Conservation (phyloP, 1,140 invertebrate species). For the Dryas iulia region DNA sequence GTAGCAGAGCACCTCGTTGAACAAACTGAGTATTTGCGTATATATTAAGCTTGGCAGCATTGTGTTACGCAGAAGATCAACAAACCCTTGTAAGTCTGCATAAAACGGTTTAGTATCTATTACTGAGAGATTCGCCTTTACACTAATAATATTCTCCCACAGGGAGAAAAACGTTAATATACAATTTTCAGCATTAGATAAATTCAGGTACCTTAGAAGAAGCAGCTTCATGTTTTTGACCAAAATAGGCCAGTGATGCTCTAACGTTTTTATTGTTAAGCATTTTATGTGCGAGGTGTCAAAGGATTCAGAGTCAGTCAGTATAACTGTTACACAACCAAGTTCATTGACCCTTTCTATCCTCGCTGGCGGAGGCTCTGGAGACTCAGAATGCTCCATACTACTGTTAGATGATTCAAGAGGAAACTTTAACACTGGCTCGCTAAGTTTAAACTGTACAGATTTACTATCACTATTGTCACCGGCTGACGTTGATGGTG, state of each 20-base stretch:
- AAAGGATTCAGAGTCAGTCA: slow-evolving; percentile 89
- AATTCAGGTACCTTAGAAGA: slow-evolving; percentile 80
- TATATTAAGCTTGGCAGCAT: slow-evolving; percentile 89
- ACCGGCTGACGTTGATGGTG: slow-evolving; percentile 60
- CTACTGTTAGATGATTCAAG: slow-evolving; percentile 41
- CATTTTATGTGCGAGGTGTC: slow-evolving; percentile 92
- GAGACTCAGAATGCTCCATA: slow-evolving; percentile 52
- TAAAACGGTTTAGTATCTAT: slow-evolving; percentile 94
- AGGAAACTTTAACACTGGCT: slow-evolving; percentile 67
- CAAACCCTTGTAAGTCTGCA: slow-evolving; percentile 90
- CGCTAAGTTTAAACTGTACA: slow-evolving; percentile 60
- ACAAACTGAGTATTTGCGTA: slow-evolving; percentile 90
- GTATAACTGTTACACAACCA: slow-evolving; percentile 84
- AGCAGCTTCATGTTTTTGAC: slow-evolving; percentile 84
- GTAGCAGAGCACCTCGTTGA: slow-evolving; percentile 94
- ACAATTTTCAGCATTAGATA: slow-evolving; percentile 83
- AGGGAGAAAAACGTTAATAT: slow-evolving; percentile 91
- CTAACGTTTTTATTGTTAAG: slow-evolving; percentile 90
- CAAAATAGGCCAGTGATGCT: slow-evolving; percentile 89
- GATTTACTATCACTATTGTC: slow-evolving; percentile 48
- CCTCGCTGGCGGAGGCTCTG: slow-evolving; percentile 55
- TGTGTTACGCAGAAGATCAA: slow-evolving; percentile 86
- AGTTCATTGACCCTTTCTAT: slow-evolving; percentile 70
- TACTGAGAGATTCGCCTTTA: slow-evolving; percentile 93
- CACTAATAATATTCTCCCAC: slow-evolving; percentile 95